Conservation (phyloP, 1,140 invertebrate genomes). For the silkworm (Bombyx mori) region DNA sequence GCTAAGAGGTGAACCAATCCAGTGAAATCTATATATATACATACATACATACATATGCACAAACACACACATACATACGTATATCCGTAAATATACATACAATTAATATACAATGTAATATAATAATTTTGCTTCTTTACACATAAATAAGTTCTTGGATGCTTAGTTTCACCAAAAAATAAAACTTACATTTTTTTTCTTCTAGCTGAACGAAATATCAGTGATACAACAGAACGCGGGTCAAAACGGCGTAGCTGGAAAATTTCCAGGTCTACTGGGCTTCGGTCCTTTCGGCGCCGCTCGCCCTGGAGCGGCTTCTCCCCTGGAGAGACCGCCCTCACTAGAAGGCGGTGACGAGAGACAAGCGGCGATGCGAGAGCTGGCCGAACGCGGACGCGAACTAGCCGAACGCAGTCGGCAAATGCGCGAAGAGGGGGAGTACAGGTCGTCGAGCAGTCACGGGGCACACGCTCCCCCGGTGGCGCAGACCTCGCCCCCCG, state of each 20-base stretch:
- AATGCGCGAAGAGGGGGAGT: conserved; percentile 64
- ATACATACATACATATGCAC: too few species aligned
- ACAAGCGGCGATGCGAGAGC: conserved; percentile 56
- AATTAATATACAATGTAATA: too few species aligned
- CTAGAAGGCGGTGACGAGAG: conserved; percentile 58
- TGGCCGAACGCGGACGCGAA: conserved; percentile 54
- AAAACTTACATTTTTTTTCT: conserved; percentile 25
- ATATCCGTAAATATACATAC: too few species aligned
- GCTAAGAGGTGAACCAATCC: too few species aligned
- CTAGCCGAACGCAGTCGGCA: conserved; percentile 53
- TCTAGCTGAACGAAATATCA: conserved; percentile 75
- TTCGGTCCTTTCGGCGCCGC: conserved; percentile 68
- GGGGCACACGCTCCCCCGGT: conserved; percentile 58
- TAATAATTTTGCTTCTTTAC: too few species aligned
- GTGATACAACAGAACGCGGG: conserved; percentile 72
- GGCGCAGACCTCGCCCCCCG: conserved; percentile 61
- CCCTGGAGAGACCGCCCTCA: conserved; percentile 60
- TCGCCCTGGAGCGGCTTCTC: conserved; percentile 59
- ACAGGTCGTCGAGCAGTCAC: conserved; percentile 39
- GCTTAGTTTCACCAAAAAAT: not conserved
- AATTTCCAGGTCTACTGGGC: conserved; percentile 72
- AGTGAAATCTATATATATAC: too few species aligned
- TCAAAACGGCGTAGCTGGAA: conserved; percentile 70
- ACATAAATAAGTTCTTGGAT: too few species aligned
- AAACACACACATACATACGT: too few species aligned